A percentile compares a stretch with the other conserved stretches of the same genome.
phyloP scores from a whole-genome alignment of 2,888 invertebrate genomes.

The Exocentrus adspersus region DNA sequence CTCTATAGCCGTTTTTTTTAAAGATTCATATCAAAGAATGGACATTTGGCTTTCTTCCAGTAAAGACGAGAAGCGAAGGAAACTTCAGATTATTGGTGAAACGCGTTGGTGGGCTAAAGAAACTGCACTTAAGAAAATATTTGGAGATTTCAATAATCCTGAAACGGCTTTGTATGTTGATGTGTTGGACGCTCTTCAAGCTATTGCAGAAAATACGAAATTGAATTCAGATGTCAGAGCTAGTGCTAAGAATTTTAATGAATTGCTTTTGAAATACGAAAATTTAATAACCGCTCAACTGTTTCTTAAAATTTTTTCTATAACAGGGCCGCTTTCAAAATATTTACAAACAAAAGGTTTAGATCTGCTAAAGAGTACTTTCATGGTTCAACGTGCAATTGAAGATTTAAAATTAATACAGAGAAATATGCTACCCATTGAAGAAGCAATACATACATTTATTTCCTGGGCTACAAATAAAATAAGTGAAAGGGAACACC shows the following conservation, averaged over 20 bases:
- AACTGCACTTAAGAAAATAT: not conserved
- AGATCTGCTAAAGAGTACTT: not conserved
- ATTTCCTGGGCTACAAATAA: too few relatives aligned
- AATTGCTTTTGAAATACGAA: not conserved
- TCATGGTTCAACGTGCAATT: too few relatives aligned
- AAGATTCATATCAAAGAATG: conserved; percentile 18
- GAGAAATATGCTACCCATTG: too few relatives aligned
- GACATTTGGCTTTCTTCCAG: too few relatives aligned
- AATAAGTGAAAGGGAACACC: too few relatives aligned
- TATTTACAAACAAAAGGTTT: not conserved
- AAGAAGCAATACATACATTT: too few relatives aligned
- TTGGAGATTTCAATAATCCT: not conserved
- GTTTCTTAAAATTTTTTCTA: not conserved
- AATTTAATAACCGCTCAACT: not conserved
- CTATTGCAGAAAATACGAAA: too few relatives aligned
- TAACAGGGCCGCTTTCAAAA: not conserved
- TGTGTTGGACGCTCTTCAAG: too few relatives aligned
- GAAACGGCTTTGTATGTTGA: too few relatives aligned
- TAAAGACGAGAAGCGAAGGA: not conserved
- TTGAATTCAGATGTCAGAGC: not conserved
- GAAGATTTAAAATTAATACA: too few relatives aligned
- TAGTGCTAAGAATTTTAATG: too few relatives aligned
- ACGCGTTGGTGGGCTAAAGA: conserved; percentile 3
- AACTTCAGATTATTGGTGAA: not conserved
- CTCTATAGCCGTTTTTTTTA: conserved; percentile 14